These are phyloP conservation scores for Nothoprocta perdicaria DNA, from an alignment of 2,113 vertebrate species.

Conservation along the genomic window DNA sequence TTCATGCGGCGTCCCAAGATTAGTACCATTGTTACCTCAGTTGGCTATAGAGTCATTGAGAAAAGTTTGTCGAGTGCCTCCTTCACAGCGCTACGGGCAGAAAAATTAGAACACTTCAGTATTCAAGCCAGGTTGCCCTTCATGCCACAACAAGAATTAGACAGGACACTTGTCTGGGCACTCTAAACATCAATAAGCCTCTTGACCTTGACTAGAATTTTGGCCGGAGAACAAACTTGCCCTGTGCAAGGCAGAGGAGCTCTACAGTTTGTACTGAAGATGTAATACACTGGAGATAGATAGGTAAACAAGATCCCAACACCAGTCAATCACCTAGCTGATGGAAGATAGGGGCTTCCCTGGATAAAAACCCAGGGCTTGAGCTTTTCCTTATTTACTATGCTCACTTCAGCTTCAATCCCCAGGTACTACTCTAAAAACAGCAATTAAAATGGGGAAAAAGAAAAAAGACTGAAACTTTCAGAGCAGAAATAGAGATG, in stretches of 20 bases:
- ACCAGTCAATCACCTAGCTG: not conserved
- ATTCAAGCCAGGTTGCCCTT: not conserved
- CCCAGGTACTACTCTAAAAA: not conserved
- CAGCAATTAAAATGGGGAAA: not conserved
- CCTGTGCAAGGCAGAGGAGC: not conserved
- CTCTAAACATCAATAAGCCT: not conserved
- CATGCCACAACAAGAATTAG: not conserved
- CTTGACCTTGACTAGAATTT: not conserved
- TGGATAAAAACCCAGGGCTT: not conserved
- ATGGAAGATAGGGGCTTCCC: not conserved
- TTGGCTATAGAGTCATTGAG: slow-evolving; percentile 78
- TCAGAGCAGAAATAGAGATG: not conserved
- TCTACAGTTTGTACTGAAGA: rapidly evolving
- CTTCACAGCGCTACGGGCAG: slow-evolving; percentile 55
- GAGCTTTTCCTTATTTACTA: not conserved
- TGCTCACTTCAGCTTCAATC: not conserved
- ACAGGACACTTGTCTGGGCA: not conserved
- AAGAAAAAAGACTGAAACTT: not conserved
- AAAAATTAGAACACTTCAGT: slow-evolving; percentile 53
- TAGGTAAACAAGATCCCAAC: not conserved
- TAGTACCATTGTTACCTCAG: slow-evolving; percentile 94
- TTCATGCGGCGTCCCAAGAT: slow-evolving; percentile 94
- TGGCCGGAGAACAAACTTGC: not conserved
- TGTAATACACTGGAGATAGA: not conserved
- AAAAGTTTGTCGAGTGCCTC: slow-evolving; percentile 64